phyloP scores from a whole-genome alignment of 2,888 invertebrate species.

The Augochlorella aurata region DNA sequence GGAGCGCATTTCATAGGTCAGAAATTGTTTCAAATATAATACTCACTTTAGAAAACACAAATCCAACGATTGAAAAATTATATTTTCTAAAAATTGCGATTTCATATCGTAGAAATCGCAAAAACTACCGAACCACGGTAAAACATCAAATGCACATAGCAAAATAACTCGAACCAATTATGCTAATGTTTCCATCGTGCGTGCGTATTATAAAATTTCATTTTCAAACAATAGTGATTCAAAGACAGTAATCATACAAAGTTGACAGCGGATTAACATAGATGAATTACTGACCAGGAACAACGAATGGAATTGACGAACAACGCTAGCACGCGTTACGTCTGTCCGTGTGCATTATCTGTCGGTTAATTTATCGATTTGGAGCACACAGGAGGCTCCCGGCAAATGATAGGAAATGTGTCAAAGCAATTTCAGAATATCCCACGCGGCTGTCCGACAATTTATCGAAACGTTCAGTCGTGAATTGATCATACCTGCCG shows the following conservation, averaged over 20 bases:
- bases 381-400: constrained; percentile 18
- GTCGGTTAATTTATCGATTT: constrained; percentile 52
- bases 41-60: no score
- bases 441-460: constrained; percentile 41
- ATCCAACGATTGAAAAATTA: no score
- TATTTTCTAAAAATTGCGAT: no score
- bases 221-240: background rate
- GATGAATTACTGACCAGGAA: constrained; percentile 32
- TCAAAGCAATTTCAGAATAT: constrained; percentile 56
- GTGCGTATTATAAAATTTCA: no score
- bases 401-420: constrained; percentile 49
- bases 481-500: constrained; percentile 41
- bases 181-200: no score
- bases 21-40: no score
- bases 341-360: constrained; percentile 46
- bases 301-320: constrained; percentile 39
- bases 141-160: no score
- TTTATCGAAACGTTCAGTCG: constrained; percentile 46
- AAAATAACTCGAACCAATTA: no score
- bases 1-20: no score
- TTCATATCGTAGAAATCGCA: no score
- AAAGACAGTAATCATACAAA: background rate
- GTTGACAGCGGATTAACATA: constrained; percentile 19
- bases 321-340: constrained; percentile 19
- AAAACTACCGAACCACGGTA: no score